Evolutionary conservation across 2,113 vertebrate genomes (phyloP).

Genomic region (Carollia perspicillata): DNA sequence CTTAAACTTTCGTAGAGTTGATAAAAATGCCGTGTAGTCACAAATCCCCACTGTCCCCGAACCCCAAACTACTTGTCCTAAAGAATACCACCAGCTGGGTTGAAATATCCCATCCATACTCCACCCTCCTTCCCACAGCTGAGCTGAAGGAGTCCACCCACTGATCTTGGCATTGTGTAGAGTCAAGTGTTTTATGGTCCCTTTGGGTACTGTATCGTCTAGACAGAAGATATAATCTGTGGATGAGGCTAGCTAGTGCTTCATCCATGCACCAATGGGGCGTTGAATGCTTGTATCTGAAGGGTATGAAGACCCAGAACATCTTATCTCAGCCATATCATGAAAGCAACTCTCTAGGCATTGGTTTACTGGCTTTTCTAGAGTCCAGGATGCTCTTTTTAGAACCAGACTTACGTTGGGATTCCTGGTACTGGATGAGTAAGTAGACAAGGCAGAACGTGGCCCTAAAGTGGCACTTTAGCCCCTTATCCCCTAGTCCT

Average conservation of each 20-base stretch:
- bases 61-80: not conserved
- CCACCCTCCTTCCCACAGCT: slow-evolving; percentile 27
- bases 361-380: not conserved
- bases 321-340: not conserved
- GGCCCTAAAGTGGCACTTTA: not conserved
- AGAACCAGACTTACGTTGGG: not conserved
- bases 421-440: not conserved
- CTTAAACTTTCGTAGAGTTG: not conserved
- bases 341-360: not conserved
- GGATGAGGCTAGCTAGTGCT: not conserved
- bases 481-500: not conserved
- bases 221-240: not conserved
- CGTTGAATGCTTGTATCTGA: not conserved
- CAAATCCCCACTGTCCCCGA: not conserved
- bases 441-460: not conserved
- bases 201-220: not conserved
- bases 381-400: not conserved
- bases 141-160: not conserved
- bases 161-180: not conserved
- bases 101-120: not conserved
- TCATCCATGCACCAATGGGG: not conserved
- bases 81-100: not conserved
- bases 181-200: not conserved
- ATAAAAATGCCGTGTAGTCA: not conserved
- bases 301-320: not conserved